These are phyloP conservation scores for Aleiodes sp. DNA, from an alignment of 1,140 invertebrate species.

Conservation along the genomic window DNA sequence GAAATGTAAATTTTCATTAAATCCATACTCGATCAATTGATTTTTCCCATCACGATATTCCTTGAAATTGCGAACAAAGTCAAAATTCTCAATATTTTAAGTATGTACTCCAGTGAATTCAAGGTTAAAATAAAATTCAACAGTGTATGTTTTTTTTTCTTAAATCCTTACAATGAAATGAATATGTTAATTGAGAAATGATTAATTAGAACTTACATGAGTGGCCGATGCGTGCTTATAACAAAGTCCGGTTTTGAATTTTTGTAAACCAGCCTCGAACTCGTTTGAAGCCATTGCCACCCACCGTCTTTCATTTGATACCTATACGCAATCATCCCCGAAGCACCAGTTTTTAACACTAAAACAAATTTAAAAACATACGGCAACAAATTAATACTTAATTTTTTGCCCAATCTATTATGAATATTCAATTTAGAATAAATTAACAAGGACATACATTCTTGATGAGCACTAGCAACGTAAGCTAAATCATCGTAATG, in stretches of 20 bases:
- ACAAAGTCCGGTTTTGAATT: constrained; percentile 99
- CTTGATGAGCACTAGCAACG: constrained; percentile 98
- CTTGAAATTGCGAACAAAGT: too few relatives aligned
- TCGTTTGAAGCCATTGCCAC: constrained; percentile 99
- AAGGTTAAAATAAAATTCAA: too few relatives aligned
- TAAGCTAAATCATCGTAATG: constrained; percentile 97
- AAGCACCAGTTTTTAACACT: constrained; percentile 98
- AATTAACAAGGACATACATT: constrained; percentile 79
- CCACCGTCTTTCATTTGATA: constrained; percentile 92
- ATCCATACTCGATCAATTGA: too few relatives aligned
- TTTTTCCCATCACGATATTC: too few relatives aligned
- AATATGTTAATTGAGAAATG: neutral
- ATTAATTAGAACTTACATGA: constrained; percentile 80
- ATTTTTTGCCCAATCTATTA: constrained; percentile 8
- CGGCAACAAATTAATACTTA: neutral
- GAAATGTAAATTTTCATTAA: too few relatives aligned
- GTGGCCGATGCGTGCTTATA: constrained; percentile 95
- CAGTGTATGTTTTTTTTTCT: neutral
- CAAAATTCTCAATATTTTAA: too few relatives aligned
- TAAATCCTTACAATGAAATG: neutral
- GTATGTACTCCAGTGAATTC: too few relatives aligned
- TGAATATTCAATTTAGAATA: neutral
- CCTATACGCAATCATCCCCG: constrained; percentile 97
- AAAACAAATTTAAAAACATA: constrained; percentile 52
- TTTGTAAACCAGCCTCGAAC: constrained; percentile 96